These are phyloP conservation scores for Anas bahamensis DNA, from an alignment of 2,797 vertebrate species.

Conservation along the genomic window DNA sequence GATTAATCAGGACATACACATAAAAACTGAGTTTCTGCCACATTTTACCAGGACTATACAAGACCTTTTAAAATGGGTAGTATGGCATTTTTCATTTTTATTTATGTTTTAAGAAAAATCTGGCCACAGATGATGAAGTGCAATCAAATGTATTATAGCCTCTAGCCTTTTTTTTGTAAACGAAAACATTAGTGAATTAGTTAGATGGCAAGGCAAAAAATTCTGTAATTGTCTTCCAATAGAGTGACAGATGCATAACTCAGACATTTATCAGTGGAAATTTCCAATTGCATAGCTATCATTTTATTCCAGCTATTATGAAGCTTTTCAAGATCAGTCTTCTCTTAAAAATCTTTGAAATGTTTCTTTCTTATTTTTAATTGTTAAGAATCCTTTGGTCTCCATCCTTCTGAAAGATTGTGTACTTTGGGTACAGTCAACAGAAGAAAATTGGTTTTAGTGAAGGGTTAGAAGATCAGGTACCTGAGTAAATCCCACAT, in stretches of 20 bases:
- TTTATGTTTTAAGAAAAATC: not conserved
- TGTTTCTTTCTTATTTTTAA: not conserved
- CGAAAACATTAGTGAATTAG: conserved; percentile 23
- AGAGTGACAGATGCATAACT: not conserved
- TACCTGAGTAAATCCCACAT: not conserved
- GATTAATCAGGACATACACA: not conserved
- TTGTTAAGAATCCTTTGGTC: not conserved
- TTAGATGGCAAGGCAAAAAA: not conserved
- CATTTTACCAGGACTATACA: not conserved
- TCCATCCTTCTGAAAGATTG: not conserved
- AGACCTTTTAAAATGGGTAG: not conserved
- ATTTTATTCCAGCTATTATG: not conserved
- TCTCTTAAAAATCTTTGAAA: not conserved
- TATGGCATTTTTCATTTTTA: not conserved
- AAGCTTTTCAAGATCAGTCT: not conserved
- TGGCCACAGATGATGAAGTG: not conserved
- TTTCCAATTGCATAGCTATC: not conserved
- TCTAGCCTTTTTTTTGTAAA: conserved; percentile 9
- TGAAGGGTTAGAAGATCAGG: not conserved
- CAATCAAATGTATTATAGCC: not conserved
- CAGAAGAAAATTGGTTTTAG: not conserved
- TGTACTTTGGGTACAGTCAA: not conserved
- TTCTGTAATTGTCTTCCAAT: not conserved
- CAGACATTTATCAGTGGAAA: not conserved
- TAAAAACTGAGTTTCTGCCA: not conserved